These are phyloP conservation scores for Epinotia ramella DNA, from an alignment of 2,888 invertebrate genomes.

Conservation along the genomic window DNA sequence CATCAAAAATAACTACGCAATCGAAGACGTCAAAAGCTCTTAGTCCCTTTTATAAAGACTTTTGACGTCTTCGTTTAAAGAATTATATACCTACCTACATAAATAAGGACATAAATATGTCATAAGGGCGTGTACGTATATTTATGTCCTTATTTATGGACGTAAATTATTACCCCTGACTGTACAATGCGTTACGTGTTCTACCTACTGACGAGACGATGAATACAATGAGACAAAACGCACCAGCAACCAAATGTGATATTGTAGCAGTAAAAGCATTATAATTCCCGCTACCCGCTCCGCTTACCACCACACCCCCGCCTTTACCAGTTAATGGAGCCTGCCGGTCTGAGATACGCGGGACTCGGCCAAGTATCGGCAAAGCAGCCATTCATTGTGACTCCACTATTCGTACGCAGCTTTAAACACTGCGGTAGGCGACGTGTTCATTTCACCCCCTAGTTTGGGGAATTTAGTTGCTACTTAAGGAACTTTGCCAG, in stretches of 20 bases:
- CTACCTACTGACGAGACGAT: no score
- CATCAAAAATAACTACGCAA: no score
- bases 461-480: constrained; percentile 28
- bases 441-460: constrained; percentile 27
- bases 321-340: constrained; percentile 68
- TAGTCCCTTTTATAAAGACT: no score
- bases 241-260: background rate
- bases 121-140: no score
- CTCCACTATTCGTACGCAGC: constrained; percentile 55
- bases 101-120: no score
- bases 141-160: no score
- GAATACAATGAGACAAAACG: no score
- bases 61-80: no score
- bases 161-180: no score
- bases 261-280: background rate
- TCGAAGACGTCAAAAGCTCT: no score
- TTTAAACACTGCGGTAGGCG: constrained; percentile 33
- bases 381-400: constrained; percentile 67
- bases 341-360: constrained; percentile 73
- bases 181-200: no score
- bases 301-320: constrained; percentile 38
- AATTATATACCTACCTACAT: no score
- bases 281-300: constrained; percentile 18
- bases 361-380: constrained; percentile 54
- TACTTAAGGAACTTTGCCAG: constrained; percentile 11